phyloP scores from a whole-genome alignment of 2,888 invertebrate genomes.

The Amblyjoppa proteus region DNA sequence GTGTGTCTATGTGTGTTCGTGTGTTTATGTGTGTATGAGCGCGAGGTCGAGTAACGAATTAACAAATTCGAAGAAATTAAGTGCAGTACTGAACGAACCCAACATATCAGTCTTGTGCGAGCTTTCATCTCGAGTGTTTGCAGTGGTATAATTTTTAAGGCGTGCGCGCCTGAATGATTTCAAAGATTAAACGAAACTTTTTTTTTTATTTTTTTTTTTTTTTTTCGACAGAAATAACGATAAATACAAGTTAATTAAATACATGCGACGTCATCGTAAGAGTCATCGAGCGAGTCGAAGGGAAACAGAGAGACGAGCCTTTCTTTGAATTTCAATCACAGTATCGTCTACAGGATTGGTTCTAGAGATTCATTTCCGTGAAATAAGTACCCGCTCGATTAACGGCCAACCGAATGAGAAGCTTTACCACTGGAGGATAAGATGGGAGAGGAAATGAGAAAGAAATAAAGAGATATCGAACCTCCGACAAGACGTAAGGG shows the following conservation, averaged over 20 bases:
- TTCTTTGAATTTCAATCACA: slow-evolving; percentile 5
- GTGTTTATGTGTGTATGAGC: not conserved
- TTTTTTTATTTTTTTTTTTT: not conserved
- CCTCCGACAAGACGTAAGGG: slow-evolving; percentile 1
- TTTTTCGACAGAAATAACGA: not conserved
- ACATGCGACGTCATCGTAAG: not conserved
- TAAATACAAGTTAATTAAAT: not conserved
- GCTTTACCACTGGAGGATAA: not conserved
- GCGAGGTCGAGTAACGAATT: slow-evolving; percentile 6
- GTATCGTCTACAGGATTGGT: not conserved
- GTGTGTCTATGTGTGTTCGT: not conserved
- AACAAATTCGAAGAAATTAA: slow-evolving; percentile 26
- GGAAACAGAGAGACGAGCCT: slow-evolving; percentile 1
- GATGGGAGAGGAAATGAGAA: not conserved
- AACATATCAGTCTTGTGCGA: slow-evolving; percentile 1
- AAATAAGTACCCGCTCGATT: slow-evolving; percentile 39
- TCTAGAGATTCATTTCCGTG: slow-evolving; percentile 24
- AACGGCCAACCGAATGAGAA: slow-evolving; percentile 2
- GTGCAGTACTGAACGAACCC: not conserved
- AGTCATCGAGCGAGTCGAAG: not conserved
- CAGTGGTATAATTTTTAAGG: not conserved
- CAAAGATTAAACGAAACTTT: not conserved
- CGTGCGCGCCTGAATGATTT: not conserved
- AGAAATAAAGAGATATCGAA: not conserved
- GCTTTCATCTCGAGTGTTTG: slow-evolving; percentile 6